These are phyloP conservation scores for Helostoma temminkii DNA, from an alignment of 2,797 vertebrate species.

Conservation along the genomic window DNA sequence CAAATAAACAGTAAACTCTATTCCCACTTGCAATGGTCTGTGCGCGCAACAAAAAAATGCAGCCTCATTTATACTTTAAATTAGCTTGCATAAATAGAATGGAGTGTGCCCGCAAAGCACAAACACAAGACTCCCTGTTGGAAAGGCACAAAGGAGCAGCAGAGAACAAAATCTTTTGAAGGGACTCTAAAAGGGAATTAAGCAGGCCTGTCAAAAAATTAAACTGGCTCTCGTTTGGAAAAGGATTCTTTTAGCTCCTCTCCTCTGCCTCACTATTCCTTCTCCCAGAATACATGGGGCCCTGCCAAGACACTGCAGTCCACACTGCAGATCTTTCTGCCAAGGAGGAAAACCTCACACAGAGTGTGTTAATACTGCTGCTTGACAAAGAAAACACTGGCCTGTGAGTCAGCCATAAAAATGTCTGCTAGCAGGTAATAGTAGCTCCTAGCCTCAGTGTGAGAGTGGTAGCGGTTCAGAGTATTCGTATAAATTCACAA, in stretches of 20 bases:
- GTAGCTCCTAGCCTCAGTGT: background rate
- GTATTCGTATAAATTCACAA: background rate
- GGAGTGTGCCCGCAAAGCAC: constrained; percentile 68
- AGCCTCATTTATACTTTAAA: constrained; percentile 77
- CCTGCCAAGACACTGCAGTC: constrained; percentile 69
- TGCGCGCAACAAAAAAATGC: constrained; percentile 60
- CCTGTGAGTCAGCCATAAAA: background rate
- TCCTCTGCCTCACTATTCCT: constrained; percentile 51
- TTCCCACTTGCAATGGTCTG: constrained; percentile 63
- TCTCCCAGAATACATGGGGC: constrained; percentile 60
- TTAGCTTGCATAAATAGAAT: constrained; percentile 75
- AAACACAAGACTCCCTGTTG: constrained; percentile 67
- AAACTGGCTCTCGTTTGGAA: constrained; percentile 75
- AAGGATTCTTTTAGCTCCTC: constrained; percentile 69
- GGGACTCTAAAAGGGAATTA: constrained; percentile 79
- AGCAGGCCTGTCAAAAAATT: constrained; percentile 78
- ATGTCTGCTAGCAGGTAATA: background rate
- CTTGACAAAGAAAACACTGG: constrained; percentile 30
- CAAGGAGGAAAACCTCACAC: constrained; percentile 61
- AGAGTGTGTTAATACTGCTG: constrained; percentile 40
- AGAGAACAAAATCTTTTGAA: constrained; percentile 74
- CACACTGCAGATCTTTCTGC: constrained; percentile 67
- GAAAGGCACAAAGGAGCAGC: constrained; percentile 70
- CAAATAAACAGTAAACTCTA: constrained; percentile 67
- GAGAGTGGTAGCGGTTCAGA: background rate